Evolutionary conservation across 2,888 invertebrate genomes (phyloP), one percentile per base, ranked within the genome.

Genomic region (Troides helena): DNA sequence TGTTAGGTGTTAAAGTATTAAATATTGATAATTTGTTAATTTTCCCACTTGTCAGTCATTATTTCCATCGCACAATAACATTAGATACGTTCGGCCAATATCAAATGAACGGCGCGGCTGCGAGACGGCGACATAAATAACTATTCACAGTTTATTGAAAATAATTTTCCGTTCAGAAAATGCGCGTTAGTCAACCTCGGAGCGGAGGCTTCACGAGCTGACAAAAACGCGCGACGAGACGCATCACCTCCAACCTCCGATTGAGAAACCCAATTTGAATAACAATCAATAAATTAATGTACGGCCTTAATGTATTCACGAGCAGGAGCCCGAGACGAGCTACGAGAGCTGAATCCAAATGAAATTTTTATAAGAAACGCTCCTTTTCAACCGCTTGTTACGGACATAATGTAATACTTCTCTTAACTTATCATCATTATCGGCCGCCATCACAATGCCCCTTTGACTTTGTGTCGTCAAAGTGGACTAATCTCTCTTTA

Each of bases 261-360:
- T 92, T 90, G 90, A 91, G 90, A 90, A 90, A 90, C 89, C 83
- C 80, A 88, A 92, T 92, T 92, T 91, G 89, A 92, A 92, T 92
- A 90, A 92, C 92, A 92, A 92, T 92, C 89, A 91, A 91, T 92
- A 92, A 92, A 92, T 92, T 92, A 92, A 92, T 92, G 90, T 90
- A 88, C 84, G 79, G 74, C 80, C 78, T 81, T 92, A 90, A 92
- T 89, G 81, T 92, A 92, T 92, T 91, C 92, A 88, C 87, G 87
- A 86, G 83, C 84, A 80, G 85, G 84, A 86, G 78, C 81, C 81
- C 85, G 87, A 84, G 87, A 86, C 88, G 87, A 80, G 85, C 80
- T 82, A 91, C 92, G 87, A 85, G 86, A 74, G 68, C 85, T 87
- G 92, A 92, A 92, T 92, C 88, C 83, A 88, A 92, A 92, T 90